Conservation (phyloP, 1,140 invertebrate genomes). For the Calliphora vicina region DNA sequence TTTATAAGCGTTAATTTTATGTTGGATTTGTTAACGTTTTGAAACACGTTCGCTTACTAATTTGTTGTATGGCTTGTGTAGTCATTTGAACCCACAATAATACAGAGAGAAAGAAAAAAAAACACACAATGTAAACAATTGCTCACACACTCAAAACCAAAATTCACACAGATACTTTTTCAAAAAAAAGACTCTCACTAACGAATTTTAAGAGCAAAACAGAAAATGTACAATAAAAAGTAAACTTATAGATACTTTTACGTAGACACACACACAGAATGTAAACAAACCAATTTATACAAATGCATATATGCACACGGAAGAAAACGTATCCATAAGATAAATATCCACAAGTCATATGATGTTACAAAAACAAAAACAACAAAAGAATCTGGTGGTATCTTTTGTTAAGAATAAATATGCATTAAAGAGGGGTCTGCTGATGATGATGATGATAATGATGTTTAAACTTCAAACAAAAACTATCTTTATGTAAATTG, state of each 20-base stretch:
- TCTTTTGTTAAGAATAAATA: no score
- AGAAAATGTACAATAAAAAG: neutral
- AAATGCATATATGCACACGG: neutral
- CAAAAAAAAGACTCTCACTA: neutral
- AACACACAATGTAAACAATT: neutral
- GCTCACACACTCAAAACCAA: neutral
- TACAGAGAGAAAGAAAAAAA: neutral
- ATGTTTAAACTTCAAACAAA: neutral
- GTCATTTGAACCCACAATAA: neutral
- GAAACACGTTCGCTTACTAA: constrained; percentile 9
- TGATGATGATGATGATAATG: neutral
- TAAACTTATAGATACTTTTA: neutral
- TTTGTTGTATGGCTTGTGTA: neutral
- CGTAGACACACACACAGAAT: neutral
- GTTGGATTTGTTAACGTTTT: neutral
- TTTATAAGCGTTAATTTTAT: neutral
- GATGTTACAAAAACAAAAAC: neutral
- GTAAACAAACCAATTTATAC: neutral
- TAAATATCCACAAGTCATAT: neutral
- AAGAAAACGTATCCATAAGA: neutral
- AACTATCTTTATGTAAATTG: neutral
- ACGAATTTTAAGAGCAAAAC: constrained; percentile 4
- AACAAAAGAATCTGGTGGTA: neutral
- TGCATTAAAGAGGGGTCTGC: no score
- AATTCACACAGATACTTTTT: neutral